Percentiles rank a stretch among this genome's conserved stretches.
phyloP scores from a whole-genome alignment of 2,888 invertebrate genomes.

The Leucania comma region DNA sequence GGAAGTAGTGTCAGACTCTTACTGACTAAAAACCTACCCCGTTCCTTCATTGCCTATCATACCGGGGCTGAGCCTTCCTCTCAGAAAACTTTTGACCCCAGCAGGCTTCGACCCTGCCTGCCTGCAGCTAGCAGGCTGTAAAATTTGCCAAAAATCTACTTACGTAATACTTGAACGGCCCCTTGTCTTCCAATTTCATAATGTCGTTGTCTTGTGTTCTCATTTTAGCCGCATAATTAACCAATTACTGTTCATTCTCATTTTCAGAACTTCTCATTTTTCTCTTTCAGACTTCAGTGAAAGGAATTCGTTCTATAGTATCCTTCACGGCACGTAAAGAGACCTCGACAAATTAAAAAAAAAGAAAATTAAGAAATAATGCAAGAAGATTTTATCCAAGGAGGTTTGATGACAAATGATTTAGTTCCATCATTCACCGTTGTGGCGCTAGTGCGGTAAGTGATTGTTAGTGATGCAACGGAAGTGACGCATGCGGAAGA shows the following conservation, averaged over 20 bases:
- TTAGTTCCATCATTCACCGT: constrained; percentile 12
- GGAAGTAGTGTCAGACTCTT: too few relatives aligned
- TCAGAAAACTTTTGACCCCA: too few relatives aligned
- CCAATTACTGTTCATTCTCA: constrained; percentile 45
- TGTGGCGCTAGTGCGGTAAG: constrained; percentile 14
- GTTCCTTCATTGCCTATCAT: too few relatives aligned
- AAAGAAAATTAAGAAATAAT: not conserved
- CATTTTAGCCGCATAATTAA: constrained; percentile 35
- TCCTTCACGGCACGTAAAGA: constrained; percentile 94
- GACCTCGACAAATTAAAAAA: constrained; percentile 70
- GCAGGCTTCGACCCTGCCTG: too few relatives aligned
- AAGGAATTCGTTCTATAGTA: constrained; percentile 96
- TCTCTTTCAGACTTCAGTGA: constrained; percentile 95
- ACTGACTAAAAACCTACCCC: too few relatives aligned
- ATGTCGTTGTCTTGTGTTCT: not conserved
- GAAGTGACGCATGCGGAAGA: too few relatives aligned
- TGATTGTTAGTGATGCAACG: not conserved
- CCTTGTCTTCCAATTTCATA: not conserved
- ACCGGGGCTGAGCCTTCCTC: too few relatives aligned
- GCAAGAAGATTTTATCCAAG: constrained; percentile 14
- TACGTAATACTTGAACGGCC: too few relatives aligned
- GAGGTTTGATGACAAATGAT: not conserved
- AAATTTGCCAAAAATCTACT: too few relatives aligned
- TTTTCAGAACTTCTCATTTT: constrained; percentile 60
- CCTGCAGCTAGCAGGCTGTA: too few relatives aligned